Evolutionary conservation across 2,888 invertebrate genomes (phyloP).

Genomic region (Parapristionchus giblindavisi): DNA sequence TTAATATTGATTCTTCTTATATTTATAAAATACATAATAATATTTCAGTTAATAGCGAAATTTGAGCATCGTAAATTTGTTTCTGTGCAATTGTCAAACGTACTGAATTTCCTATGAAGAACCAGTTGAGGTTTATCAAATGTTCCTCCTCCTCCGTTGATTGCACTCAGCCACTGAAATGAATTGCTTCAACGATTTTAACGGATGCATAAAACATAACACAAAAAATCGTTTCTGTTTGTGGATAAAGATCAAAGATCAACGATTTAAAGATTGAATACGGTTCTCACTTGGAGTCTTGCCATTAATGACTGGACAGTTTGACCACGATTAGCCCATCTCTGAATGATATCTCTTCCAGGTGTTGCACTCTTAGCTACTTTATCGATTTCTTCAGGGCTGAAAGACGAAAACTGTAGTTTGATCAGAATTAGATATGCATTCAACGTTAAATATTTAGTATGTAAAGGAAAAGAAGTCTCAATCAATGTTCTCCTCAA

Average conservation of each 20-base stretch:
- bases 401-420: conserved; percentile 39
- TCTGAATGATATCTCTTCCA: conserved; percentile 63
- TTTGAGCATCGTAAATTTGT: background rate
- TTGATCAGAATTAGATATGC: too few relatives aligned
- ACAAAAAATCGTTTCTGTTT: background rate
- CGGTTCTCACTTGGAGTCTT: conserved; percentile 4
- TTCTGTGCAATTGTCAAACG: conserved; percentile 38
- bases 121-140: conserved; percentile 44
- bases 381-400: conserved; percentile 53
- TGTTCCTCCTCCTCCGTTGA: background rate
- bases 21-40: background rate
- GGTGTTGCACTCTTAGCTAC: conserved; percentile 56
- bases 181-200: background rate
- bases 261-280: background rate
- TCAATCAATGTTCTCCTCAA: too few relatives aligned
- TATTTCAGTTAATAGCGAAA: background rate
- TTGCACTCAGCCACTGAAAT: conserved; percentile 16
- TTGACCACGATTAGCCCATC: conserved; percentile 70
- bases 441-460: too few relatives aligned
- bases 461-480: too few relatives aligned
- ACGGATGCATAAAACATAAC: background rate
- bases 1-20: background rate
- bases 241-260: background rate
- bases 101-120: conserved; percentile 45
- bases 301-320: conserved; percentile 53